These are phyloP conservation scores for Sciurus niger DNA, from an alignment of 2,113 vertebrate species.

Conservation along the genomic window DNA sequence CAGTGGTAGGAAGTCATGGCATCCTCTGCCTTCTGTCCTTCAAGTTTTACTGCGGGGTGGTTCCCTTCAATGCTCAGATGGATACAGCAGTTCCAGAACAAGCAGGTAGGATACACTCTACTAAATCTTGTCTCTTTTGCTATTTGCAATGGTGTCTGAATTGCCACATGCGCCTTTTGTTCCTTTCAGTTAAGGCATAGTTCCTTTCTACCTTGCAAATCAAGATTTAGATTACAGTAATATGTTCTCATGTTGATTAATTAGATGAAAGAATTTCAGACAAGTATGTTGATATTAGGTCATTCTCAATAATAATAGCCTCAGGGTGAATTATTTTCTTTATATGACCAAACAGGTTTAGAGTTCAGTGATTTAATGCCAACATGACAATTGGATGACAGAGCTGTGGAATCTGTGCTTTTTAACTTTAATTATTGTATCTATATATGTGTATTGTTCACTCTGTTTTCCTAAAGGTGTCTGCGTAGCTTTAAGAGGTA, in stretches of 20 bases:
- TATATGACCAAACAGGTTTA: constrained; percentile 37
- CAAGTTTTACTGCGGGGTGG: neutral
- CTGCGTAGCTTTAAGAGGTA: neutral
- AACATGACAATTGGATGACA: neutral
- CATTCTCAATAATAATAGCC: constrained; percentile 36
- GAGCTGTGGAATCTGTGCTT: neutral
- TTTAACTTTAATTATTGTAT: neutral
- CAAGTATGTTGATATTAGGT: neutral
- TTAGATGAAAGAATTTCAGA: constrained; percentile 41
- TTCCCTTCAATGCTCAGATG: neutral
- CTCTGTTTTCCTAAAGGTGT: neutral
- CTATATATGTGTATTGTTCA: neutral
- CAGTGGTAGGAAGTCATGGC: too few species aligned
- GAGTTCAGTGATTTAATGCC: neutral
- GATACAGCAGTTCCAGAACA: neutral
- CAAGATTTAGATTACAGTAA: neutral
- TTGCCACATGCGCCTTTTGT: neutral
- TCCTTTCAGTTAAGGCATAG: neutral
- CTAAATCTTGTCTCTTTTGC: neutral
- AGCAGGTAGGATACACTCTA: neutral
- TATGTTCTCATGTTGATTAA: neutral
- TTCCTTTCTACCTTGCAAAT: neutral
- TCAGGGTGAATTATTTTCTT: constrained; percentile 50
- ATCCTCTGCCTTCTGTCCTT: neutral
- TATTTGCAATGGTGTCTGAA: neutral